A percentile compares a stretch with the other conserved stretches of the same genome.
Conservation (phyloP, 2,113 vertebrate species). For the Chaenogobius annularis region DNA sequence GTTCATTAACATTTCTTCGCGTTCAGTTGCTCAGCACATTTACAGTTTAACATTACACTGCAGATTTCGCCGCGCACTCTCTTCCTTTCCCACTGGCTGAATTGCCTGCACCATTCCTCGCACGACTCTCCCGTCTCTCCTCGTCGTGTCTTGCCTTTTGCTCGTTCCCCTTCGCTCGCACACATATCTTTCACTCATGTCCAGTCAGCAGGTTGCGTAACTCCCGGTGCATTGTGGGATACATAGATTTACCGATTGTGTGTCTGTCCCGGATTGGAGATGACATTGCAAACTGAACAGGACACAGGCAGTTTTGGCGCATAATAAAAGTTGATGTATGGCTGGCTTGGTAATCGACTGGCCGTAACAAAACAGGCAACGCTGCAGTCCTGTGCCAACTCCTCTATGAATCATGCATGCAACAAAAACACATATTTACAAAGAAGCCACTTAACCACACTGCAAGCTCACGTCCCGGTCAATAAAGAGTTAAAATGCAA, state of each 20-base stretch:
- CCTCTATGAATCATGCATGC: slow-evolving; percentile 50
- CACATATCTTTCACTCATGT: slow-evolving; percentile 54
- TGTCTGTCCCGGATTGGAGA: slow-evolving; percentile 51
- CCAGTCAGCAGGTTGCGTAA: slow-evolving; percentile 73
- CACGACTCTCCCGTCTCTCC: slow-evolving; percentile 25
- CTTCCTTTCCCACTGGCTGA: background rate
- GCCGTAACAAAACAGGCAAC: slow-evolving; percentile 41
- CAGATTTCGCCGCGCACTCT: background rate
- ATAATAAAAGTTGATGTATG: slow-evolving; percentile 78
- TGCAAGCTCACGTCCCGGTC: slow-evolving; percentile 29
- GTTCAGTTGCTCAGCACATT: background rate
- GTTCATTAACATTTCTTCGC: background rate
- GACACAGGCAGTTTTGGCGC: slow-evolving; percentile 69
- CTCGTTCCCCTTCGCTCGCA: slow-evolving; percentile 37
- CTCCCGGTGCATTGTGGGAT: slow-evolving; percentile 65
- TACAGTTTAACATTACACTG: background rate
- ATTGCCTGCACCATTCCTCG: slow-evolving; percentile 50
- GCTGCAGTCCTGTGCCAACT: slow-evolving; percentile 42
- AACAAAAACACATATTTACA: slow-evolving; percentile 37
- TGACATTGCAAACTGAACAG: slow-evolving; percentile 73
- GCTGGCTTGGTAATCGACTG: slow-evolving; percentile 62
- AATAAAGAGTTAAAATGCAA: slow-evolving; percentile 70
- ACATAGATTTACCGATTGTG: slow-evolving; percentile 37
- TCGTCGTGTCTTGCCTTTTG: slow-evolving; percentile 32
- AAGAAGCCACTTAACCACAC: slow-evolving; percentile 43